Evolutionary conservation across 2,888 invertebrate species (phyloP), one percentile per base, ranked within the genome.

Genomic region (Agrochola circellaris): DNA sequence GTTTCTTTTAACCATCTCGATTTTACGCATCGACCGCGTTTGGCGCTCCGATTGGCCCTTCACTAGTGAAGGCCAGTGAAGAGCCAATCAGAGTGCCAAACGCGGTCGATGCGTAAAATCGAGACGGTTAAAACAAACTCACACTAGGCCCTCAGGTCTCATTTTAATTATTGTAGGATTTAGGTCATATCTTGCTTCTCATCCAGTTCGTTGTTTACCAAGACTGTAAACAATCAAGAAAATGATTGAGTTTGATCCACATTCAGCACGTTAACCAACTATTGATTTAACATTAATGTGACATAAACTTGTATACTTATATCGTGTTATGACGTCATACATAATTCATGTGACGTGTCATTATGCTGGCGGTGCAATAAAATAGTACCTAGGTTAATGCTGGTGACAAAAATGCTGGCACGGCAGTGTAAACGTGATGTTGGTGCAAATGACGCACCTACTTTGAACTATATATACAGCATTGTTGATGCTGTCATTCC

Each of bases 191-290:
- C 64, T 77, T 61, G 70, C 3, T 54, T 60, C 54, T 42, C 60
- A 70, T 30, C 30, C 20, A 20, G 66, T 67, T 60, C 65, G 77
- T 70, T 75, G 81, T 81, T 83, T 81, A 74, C 67, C 38, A 70
- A 81, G 66, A 77, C 64, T 69, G 73, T 79, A 73, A 81, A 79
- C 84, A 88, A 89, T 83, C 81, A 88, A 71, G 75, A 45, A 54
- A n/a, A 45, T 83, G 83, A 86, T 88, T 88, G 86, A 87, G 79
- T 84, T 86, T 73, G 69, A 83, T 77, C 85, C 74, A 23, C 66
- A 51, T 75, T 71, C n/a, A 48, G 13, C 15, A 17, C n/a, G 26
- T 54, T 38, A 67, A 78, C 26, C 26, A 30, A 64, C 60, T 81
- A 54, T 66, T 66, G 42, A 65, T 62, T 58, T 45, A 51, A 34